Percentiles rank a stretch among this genome's conserved stretches.
phyloP scores from a whole-genome alignment of 2,797 vertebrate genomes.

The Tenualosa thibaudeaui region DNA sequence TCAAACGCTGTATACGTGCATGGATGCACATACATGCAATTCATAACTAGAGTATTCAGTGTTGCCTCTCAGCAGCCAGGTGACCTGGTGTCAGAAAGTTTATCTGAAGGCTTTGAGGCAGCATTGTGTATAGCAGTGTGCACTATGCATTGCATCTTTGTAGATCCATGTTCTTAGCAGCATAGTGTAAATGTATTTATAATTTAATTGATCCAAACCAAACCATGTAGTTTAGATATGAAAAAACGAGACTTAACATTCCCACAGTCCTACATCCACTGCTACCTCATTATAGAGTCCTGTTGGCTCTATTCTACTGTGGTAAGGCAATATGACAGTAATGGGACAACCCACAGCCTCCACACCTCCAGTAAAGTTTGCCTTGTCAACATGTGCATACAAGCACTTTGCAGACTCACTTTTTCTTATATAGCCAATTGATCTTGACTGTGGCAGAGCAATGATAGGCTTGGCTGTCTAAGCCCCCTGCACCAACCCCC shows the following conservation, averaged over 20 bases:
- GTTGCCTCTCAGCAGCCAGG: background rate
- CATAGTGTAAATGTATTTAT: background rate
- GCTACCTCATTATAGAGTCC: background rate
- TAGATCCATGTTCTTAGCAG: background rate
- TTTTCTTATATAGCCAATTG: slow-evolving; percentile 54
- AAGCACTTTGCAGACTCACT: slow-evolving; percentile 49
- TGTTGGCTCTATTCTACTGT: background rate
- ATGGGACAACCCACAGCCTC: slow-evolving; percentile 47
- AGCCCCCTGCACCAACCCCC: background rate
- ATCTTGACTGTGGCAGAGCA: slow-evolving; percentile 55
- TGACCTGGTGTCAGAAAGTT: too few species aligned
- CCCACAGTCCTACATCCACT: background rate
- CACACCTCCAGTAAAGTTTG: slow-evolving; percentile 48
- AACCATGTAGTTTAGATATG: background rate
- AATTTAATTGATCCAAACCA: background rate
- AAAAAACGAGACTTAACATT: background rate
- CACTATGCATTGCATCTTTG: background rate
- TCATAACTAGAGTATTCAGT: background rate
- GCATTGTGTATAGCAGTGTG: too few species aligned
- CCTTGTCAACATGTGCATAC: slow-evolving; percentile 46
- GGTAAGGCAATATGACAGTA: slow-evolving; percentile 46
- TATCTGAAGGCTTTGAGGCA: too few species aligned
- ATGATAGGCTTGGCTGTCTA: slow-evolving; percentile 16
- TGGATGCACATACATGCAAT: background rate
- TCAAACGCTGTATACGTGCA: background rate